Conservation (phyloP, 92 coral and sea anemone species). For the Meandrina meandrites region DNA sequence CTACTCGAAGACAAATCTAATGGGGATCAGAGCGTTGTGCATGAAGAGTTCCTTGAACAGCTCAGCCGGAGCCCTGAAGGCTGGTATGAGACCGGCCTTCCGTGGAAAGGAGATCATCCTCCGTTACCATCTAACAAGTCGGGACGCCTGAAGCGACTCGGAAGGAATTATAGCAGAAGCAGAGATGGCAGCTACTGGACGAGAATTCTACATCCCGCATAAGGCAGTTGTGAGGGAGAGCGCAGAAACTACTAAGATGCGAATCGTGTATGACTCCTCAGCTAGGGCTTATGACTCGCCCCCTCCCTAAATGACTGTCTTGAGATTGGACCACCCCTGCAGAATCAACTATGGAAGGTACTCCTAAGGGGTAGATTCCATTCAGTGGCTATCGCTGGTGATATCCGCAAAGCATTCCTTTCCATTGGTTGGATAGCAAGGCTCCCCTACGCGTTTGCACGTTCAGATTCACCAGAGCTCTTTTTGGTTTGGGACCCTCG, state of each 20-base stretch:
- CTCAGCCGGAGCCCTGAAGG: constrained; percentile 55
- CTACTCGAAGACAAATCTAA: constrained; percentile 57
- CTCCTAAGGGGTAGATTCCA: constrained; percentile 62
- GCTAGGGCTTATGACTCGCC: constrained; percentile 54
- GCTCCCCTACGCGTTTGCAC: constrained; percentile 58
- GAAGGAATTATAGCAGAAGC: too few species aligned
- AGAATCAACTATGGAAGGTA: constrained; percentile 65
- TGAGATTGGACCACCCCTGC: constrained; percentile 66
- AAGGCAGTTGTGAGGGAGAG: too few species aligned
- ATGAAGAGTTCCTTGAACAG: constrained; percentile 60
- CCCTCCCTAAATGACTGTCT: constrained; percentile 63
- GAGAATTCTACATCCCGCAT: too few species aligned
- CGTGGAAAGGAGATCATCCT: constrained; percentile 65
- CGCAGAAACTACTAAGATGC: constrained; percentile 64
- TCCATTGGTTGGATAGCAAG: constrained; percentile 63
- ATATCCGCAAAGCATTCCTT: constrained; percentile 60
- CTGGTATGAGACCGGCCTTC: constrained; percentile 65
- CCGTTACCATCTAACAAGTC: constrained; percentile 55
- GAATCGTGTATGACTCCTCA: constrained; percentile 61
- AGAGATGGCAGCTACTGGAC: too few species aligned
- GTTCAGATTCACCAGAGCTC: constrained; percentile 52
- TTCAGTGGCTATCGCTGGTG: too few species aligned
- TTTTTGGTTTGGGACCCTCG: constrained; percentile 56
- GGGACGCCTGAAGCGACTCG: constrained; percentile 57
- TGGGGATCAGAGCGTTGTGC: constrained; percentile 61